phyloP scores from a whole-genome alignment of 1,140 invertebrate genomes.

The Acromyrmex charruanus region DNA sequence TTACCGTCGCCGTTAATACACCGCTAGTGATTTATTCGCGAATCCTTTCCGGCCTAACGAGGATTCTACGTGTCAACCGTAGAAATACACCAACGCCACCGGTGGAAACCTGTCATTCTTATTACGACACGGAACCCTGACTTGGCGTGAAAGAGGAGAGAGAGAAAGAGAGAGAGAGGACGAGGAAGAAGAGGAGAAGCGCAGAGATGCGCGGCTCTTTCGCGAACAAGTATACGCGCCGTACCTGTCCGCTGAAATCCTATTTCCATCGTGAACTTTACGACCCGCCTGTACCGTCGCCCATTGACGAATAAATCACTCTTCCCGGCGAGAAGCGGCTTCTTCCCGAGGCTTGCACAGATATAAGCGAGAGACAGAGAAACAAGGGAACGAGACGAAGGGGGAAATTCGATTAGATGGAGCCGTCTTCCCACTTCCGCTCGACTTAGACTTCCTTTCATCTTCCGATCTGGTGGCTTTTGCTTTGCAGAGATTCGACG shows the following conservation, averaged over 20 bases:
- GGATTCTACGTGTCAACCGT: conserved; percentile 53
- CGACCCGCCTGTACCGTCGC: conserved; percentile 53
- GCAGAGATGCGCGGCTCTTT: conserved; percentile 43
- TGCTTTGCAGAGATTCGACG: conserved; percentile 2
- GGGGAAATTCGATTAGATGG: conserved; percentile 58
- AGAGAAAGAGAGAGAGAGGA: conserved; percentile 17
- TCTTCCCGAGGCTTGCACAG: conserved; percentile 15
- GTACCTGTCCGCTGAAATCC: conserved; percentile 50
- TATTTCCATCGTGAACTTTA: conserved; percentile 66
- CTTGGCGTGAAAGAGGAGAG: conserved; percentile 29
- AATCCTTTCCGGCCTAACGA: conserved; percentile 53
- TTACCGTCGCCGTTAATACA: conserved; percentile 55
- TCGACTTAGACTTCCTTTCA: conserved; percentile 42
- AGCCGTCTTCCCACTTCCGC: conserved; percentile 38
- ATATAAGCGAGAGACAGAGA: background rate
- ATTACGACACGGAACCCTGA: conserved; percentile 51
- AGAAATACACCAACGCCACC: conserved; percentile 59
- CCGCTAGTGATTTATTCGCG: conserved; percentile 55
- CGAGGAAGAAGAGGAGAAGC: conserved; percentile 44
- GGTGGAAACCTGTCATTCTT: conserved; percentile 54
- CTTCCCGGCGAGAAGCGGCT: conserved; percentile 40
- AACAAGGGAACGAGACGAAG: conserved; percentile 1
- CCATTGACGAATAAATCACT: conserved; percentile 65
- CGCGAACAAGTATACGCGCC: conserved; percentile 17
- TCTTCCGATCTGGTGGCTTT: conserved; percentile 26